Evolutionary conservation across 2,888 invertebrate species (phyloP).

Genomic region (Cacoxenus indagator): DNA sequence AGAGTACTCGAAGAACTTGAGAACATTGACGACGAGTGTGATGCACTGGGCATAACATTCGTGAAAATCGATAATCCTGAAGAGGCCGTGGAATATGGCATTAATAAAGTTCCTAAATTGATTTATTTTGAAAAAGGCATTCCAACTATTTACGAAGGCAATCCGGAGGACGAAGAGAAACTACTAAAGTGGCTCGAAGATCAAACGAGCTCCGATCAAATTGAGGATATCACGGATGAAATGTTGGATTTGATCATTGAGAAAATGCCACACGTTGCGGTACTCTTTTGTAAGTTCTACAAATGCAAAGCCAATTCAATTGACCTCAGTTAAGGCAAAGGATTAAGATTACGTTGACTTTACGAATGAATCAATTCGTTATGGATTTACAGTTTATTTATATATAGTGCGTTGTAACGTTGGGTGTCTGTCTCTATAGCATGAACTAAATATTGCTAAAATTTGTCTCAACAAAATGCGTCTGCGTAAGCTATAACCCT

Average conservation of each 20-base stretch:
- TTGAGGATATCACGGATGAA: conserved; percentile 94
- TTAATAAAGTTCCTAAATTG: conserved; percentile 87
- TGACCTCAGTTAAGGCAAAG: not conserved
- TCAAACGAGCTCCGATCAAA: conserved; percentile 89
- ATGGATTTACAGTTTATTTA: no score
- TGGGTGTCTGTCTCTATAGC: not conserved
- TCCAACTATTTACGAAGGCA: conserved; percentile 83
- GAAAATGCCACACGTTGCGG: conserved; percentile 90
- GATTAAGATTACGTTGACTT: not conserved
- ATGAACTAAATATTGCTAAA: not conserved
- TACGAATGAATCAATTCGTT: not conserved
- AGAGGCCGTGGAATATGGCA: conserved; percentile 91
- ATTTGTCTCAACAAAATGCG: no score
- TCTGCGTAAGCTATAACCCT: no score
- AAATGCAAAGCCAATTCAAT: not conserved
- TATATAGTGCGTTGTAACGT: conserved; percentile 4
- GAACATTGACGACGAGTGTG: conserved; percentile 95
- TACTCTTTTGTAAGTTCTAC: conserved; percentile 85
- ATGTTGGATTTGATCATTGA: conserved; percentile 91
- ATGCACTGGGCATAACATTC: conserved; percentile 88
- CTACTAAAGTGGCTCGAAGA: conserved; percentile 88
- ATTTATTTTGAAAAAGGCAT: conserved; percentile 86
- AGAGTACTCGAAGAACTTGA: conserved; percentile 89
- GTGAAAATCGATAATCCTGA: conserved; percentile 93
- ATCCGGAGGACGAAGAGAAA: conserved; percentile 90